phyloP scores from a whole-genome alignment of 2,797 vertebrate genomes.

The Heliangelus exortis region DNA sequence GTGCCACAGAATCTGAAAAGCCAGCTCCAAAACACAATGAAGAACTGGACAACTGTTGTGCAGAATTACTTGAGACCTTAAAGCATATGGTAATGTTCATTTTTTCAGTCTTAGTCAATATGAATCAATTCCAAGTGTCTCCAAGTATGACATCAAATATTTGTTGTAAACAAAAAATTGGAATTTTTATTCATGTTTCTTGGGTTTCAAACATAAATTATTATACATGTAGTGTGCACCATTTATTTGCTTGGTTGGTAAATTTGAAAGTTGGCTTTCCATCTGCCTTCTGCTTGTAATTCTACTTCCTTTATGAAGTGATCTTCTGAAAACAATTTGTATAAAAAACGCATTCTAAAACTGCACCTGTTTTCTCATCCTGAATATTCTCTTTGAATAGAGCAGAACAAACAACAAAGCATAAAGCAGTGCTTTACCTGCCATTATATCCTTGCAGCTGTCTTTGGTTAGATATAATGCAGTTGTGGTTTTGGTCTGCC shows the following conservation, averaged over 20 bases:
- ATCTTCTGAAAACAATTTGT: not conserved
- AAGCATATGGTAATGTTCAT: conserved; percentile 82
- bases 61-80: conserved; percentile 80
- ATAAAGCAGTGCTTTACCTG: not conserved
- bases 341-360: not conserved
- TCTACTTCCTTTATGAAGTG: not conserved
- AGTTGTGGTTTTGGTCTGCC: not conserved
- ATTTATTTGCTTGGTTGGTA: not conserved
- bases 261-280: not conserved
- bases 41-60: conserved; percentile 83
- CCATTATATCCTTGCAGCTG: not conserved
- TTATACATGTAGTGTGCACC: not conserved
- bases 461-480: conserved; percentile 5
- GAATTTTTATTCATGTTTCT: not conserved
- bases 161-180: not conserved
- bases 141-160: not conserved
- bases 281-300: not conserved
- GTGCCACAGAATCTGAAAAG: not conserved
- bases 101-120: not conserved
- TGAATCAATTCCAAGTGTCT: not conserved
- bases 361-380: not conserved
- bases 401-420: conserved; percentile 7
- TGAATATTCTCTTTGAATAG: not conserved
- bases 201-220: not conserved
- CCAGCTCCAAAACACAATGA: conserved; percentile 52